phyloP scores from a whole-genome alignment of 2,113 vertebrate species.

The Lophochroa leadbeateri region DNA sequence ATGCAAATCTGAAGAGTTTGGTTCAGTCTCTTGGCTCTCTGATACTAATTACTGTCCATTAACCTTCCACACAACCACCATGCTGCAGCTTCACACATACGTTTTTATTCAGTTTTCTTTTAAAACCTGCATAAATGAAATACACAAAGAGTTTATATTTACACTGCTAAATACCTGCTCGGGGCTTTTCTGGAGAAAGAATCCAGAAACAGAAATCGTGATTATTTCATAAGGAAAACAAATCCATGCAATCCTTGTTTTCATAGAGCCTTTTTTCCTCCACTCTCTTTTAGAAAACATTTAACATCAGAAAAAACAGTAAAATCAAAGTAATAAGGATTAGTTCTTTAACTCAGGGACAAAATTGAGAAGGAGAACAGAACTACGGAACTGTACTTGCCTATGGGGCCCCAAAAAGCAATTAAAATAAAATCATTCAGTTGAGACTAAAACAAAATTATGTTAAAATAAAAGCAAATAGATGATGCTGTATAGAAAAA shows the following conservation, averaged over 20 bases:
- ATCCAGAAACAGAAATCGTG: neutral
- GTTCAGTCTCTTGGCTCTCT: neutral
- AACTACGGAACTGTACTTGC: neutral
- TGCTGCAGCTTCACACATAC: rapidly evolving
- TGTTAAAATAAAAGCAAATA: neutral
- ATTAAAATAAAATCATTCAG: neutral
- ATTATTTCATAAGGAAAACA: neutral
- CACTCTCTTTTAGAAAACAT: neutral
- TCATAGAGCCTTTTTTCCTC: neutral
- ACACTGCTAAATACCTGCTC: neutral
- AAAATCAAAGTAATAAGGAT: neutral
- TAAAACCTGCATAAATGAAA: neutral
- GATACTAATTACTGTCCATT: neutral
- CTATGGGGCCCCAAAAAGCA: neutral
- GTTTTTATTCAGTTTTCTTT: neutral
- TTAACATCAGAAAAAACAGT: neutral
- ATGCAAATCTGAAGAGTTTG: neutral
- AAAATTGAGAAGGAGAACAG: neutral
- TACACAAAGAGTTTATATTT: neutral
- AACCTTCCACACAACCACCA: neutral
- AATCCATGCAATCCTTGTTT: neutral
- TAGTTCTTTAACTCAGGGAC: neutral
- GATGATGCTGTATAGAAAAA: neutral
- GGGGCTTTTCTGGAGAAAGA: neutral
- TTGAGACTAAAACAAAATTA: neutral